A percentile compares a stretch with the other conserved stretches of the same genome.
These are phyloP conservation scores for Sycobia sp. DNA, from an alignment of 1,140 invertebrate genomes.

Conservation along the genomic window DNA sequence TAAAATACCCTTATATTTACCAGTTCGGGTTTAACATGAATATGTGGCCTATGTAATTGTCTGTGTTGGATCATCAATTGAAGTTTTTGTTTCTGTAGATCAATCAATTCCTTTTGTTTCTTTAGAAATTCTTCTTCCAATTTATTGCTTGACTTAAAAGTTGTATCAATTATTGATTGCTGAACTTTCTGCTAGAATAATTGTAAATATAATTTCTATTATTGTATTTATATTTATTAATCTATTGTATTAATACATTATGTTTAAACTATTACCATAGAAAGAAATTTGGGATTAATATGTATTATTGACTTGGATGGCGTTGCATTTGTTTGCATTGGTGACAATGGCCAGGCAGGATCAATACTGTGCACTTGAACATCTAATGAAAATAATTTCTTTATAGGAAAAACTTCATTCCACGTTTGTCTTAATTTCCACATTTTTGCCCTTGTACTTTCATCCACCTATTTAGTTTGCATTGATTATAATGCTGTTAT, in stretches of 20 bases:
- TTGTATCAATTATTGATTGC: neutral
- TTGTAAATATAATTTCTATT: neutral
- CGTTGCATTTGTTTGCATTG: constrained; percentile 66
- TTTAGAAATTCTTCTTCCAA: constrained; percentile 77
- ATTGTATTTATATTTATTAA: too few relatives aligned
- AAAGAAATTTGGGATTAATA: constrained; percentile 92
- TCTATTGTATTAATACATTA: too few relatives aligned
- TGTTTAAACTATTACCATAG: constrained; percentile 44
- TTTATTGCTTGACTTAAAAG: constrained; percentile 61
- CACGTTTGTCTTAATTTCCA: constrained; percentile 95
- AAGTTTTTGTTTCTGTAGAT: constrained; percentile 82
- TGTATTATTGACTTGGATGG: constrained; percentile 72
- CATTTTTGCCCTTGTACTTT: constrained; percentile 87
- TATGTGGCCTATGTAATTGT: constrained; percentile 47
- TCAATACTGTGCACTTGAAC: constrained; percentile 85
- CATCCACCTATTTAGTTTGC: constrained; percentile 83
- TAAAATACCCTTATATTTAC: constrained; percentile 6
- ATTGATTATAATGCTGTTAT: neutral
- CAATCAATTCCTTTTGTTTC: constrained; percentile 82
- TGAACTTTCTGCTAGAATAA: constrained; percentile 19
- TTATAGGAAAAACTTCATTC: constrained; percentile 87
- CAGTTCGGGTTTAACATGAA: constrained; percentile 26
- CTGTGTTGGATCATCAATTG: constrained; percentile 78
- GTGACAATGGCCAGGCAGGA: constrained; percentile 91
- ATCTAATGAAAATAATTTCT: constrained; percentile 89